A percentile compares a stretch with the other conserved stretches of the same genome.
Conservation (phyloP, 2,113 vertebrate species). For the Stictonetta naevosa region DNA sequence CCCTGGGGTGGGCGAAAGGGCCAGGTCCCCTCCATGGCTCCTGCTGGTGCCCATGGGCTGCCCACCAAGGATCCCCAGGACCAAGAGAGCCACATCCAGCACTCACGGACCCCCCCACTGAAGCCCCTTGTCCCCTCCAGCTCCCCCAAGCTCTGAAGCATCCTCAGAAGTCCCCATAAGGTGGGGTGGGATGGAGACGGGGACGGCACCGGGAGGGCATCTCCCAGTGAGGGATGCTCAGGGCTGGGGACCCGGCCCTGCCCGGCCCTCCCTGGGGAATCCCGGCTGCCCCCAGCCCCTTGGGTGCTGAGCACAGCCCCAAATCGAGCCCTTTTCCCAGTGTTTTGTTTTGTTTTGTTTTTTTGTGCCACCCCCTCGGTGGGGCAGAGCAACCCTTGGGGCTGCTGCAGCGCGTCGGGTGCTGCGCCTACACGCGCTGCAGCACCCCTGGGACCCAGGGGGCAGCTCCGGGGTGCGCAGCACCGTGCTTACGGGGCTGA, state of each 20-base stretch:
- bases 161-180: neutral
- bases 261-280: neutral
- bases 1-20: neutral
- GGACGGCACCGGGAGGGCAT: neutral
- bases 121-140: neutral
- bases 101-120: neutral
- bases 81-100: no score
- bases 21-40: accelerated
- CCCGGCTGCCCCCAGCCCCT: neutral
- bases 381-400: neutral
- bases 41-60: accelerated
- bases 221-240: neutral
- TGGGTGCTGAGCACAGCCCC: neutral
- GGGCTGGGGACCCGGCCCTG: neutral
- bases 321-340: neutral
- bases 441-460: no score
- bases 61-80: neutral
- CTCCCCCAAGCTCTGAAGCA: neutral
- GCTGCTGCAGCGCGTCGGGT: neutral
- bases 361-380: neutral
- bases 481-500: neutral
- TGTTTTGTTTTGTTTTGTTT: neutral
- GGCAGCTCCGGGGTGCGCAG: no score
- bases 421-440: neutral
- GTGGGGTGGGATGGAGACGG: neutral